Conservation (phyloP, 2,797 vertebrate genomes). For the Chaetophractus vellerosus region DNA sequence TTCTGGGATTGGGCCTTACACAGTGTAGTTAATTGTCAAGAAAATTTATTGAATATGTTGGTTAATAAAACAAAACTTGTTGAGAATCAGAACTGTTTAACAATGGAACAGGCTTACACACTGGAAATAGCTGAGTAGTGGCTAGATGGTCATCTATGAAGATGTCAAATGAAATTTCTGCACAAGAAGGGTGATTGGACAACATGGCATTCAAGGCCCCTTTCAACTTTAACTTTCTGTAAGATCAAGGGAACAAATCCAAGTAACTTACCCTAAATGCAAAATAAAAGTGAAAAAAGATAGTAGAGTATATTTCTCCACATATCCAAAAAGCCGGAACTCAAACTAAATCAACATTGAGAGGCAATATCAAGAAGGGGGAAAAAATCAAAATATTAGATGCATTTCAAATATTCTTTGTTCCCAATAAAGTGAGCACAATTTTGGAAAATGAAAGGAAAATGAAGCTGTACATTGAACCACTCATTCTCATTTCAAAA, state of each 20-base stretch:
- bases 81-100: slow-evolving; percentile 24
- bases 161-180: neutral
- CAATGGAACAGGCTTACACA: neutral
- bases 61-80: neutral
- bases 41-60: neutral
- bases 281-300: slow-evolving; percentile 26
- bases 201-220: neutral
- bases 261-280: neutral
- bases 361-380: slow-evolving; percentile 49
- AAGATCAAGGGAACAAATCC: neutral
- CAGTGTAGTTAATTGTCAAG: neutral
- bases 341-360: slow-evolving; percentile 79
- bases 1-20: neutral
- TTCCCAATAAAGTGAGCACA: slow-evolving; percentile 80
- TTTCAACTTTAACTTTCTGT: slow-evolving; percentile 44
- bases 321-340: neutral
- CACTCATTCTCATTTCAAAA: neutral
- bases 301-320: neutral
- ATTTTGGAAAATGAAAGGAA: slow-evolving; percentile 61
- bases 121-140: neutral
- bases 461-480: slow-evolving; percentile 67
- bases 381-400: slow-evolving; percentile 78
- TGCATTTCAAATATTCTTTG: slow-evolving; percentile 75
- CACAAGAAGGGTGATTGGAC: neutral
- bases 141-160: neutral